Conservation (phyloP, 2,113 vertebrate species). For the Empidonax alnorum region DNA sequence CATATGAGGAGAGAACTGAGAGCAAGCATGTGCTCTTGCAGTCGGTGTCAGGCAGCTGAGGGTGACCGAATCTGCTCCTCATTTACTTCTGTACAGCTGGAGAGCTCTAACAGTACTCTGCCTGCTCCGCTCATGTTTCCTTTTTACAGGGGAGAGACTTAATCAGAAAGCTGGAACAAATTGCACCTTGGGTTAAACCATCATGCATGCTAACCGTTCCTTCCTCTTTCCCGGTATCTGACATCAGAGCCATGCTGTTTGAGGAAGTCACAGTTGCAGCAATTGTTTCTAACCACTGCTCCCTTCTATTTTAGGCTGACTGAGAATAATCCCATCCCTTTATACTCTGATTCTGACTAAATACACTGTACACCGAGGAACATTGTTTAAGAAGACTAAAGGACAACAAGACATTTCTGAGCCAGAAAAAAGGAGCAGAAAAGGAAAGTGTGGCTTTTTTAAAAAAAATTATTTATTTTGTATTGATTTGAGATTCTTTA, state of each 20-base stretch:
- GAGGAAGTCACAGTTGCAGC: conserved; percentile 46
- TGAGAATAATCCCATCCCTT: background rate
- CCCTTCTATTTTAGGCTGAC: conserved; percentile 32
- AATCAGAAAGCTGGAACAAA: conserved; percentile 62
- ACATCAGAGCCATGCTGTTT: conserved; percentile 33
- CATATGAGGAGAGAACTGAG: conserved; percentile 11
- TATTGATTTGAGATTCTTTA: conserved; percentile 35
- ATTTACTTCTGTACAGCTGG: background rate
- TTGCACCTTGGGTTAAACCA: conserved; percentile 55
- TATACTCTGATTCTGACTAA: background rate
- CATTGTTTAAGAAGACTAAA: background rate
- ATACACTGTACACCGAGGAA: background rate
- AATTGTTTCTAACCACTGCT: conserved; percentile 7
- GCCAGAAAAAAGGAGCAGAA: background rate
- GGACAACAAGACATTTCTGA: background rate
- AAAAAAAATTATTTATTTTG: background rate
- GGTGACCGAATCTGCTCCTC: background rate
- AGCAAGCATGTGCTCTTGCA: background rate
- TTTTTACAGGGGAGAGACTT: conserved; percentile 33
- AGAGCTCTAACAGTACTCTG: background rate
- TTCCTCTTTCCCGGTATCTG: conserved; percentile 47
- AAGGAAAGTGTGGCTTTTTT: background rate
- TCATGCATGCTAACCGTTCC: background rate
- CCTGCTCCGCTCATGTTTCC: conserved; percentile 19
- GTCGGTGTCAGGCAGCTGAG: background rate